phyloP scores from a whole-genome alignment of 2,113 vertebrate species.

The Bujurquina vittata region DNA sequence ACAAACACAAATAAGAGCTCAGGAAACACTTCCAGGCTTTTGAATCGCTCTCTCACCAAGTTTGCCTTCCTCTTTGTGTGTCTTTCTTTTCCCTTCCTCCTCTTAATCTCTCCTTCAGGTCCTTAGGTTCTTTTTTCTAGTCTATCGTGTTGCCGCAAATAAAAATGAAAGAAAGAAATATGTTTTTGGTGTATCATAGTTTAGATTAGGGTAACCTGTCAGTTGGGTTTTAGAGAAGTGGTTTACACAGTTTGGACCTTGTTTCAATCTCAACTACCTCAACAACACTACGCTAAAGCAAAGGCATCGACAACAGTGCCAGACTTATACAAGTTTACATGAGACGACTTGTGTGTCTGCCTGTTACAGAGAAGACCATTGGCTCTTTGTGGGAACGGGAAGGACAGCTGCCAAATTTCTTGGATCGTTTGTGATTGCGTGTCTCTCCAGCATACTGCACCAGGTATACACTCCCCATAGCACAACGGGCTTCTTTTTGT shows the following conservation, averaged over 20 bases:
- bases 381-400: not conserved
- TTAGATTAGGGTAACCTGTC: not conserved
- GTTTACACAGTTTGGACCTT: not conserved
- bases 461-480: not conserved
- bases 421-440: too few relatives aligned
- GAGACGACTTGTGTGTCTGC: not conserved
- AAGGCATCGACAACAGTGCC: not conserved
- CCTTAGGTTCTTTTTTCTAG: constrained; percentile 3
- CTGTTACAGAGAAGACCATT: not conserved
- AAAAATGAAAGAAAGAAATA: not conserved
- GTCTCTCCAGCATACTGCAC: not conserved
- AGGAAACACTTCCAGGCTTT: constrained; percentile 61
- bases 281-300: not conserved
- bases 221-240: not conserved
- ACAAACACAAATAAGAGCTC: constrained; percentile 9
- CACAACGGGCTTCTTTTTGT: not conserved
- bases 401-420: not conserved
- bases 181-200: not conserved
- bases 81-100: constrained; percentile 46
- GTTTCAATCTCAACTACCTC: not conserved
- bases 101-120: constrained; percentile 10
- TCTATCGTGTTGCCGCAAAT: not conserved
- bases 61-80: constrained; percentile 30
- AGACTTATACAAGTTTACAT: not conserved
- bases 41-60: constrained; percentile 31